Base-by-base conservation (phyloP, 2,113 vertebrate species). In the Rhinolophus ferrumequinum region DNA sequence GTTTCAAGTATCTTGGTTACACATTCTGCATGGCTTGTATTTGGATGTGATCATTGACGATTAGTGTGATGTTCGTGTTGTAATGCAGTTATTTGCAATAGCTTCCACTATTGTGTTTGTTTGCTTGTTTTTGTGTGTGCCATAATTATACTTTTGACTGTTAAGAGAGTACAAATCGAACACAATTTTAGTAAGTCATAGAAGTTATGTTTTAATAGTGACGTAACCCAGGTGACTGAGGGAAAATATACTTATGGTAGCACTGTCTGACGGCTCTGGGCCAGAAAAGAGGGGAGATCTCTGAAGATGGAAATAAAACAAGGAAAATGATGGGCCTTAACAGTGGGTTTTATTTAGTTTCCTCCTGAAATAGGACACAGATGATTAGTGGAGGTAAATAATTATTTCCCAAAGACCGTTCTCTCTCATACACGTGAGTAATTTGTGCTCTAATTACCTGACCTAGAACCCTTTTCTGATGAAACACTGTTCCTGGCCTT, bases 371-470 rank as follows among this genome's bases (percentile, higher is more conserved):
- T 22, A 75, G n/a, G 38, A 56, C 70, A 88, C 52, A 84, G 14
- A 50, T 76, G n/a, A n/a, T 92, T 84, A 44, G 15, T 72, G 19
- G 21, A 8, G 54, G 84, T 76, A 82, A 44, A 60, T 22, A 1
- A 1, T 35, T 50, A n/a, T 84, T 64, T 26, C 8, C 4, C 19
- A 16, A 82, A 84, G 56, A 85, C 2, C 16, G 24, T 94, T 58
- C 21, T 66, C 1, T 95, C 18, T 73, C 30, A 85, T 77, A 18
- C 91, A 3, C 1, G 3, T 62, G 72, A 96, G 14, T 90, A 87
- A 56, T 90, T 90, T 86, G 13, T 70, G 19, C 67, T 95, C 33
- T 73, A 35, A 77, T 81, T 60, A 66, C 58, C 24, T 95, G 80
- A 84, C 21, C 19, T 50, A 77, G 38, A 47, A 3, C 8, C 8